These are phyloP conservation scores for Pangasianodon gigas DNA, from an alignment of 2,113 vertebrate genomes.

Conservation along the genomic window DNA sequence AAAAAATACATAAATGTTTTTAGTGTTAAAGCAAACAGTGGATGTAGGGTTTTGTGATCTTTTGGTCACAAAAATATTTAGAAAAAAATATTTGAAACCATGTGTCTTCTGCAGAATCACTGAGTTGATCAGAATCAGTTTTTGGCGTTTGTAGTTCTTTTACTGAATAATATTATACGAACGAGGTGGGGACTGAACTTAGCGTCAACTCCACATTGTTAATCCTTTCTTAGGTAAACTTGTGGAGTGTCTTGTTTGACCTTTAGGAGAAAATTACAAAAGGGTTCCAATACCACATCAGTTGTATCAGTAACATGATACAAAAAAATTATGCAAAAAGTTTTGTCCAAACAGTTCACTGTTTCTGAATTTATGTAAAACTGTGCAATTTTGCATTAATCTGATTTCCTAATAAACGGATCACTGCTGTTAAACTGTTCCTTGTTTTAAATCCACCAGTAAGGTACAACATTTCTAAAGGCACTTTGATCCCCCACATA, in stretches of 20 bases:
- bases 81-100: background rate
- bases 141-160: background rate
- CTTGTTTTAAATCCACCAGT: background rate
- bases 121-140: background rate
- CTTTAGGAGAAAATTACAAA: background rate
- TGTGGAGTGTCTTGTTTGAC: background rate
- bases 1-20: background rate
- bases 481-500: conserved; percentile 26
- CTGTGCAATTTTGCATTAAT: background rate
- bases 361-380: background rate
- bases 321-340: background rate
- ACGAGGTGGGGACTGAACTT: background rate
- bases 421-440: background rate
- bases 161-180: background rate
- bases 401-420: background rate
- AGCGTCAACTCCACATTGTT: background rate
- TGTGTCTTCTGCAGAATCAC: background rate
- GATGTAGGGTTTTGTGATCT: background rate
- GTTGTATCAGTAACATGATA: background rate
- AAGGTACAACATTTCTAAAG: conserved; percentile 28
- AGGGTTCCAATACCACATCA: background rate
- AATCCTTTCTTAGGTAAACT: background rate
- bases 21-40: conserved; percentile 8
- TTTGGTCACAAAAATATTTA: conserved; percentile 3
- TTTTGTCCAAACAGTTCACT: background rate